A percentile compares a stretch with the other conserved stretches of the same genome.
Conservation (phyloP, 2,888 invertebrate genomes). For the Polydrusus tereticollis region DNA sequence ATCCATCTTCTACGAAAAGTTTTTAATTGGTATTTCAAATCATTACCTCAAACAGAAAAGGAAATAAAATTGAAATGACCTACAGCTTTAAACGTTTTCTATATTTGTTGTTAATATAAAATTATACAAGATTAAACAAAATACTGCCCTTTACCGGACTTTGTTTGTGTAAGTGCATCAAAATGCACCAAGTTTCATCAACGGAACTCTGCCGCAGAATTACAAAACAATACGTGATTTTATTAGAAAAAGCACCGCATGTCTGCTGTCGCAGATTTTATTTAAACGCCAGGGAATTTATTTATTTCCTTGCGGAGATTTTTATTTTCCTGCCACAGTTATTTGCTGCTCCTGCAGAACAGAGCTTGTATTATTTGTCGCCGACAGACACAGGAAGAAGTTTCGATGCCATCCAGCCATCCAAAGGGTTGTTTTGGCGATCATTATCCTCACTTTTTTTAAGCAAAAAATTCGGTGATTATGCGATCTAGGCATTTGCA, state of each 20-base stretch:
- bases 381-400: background rate
- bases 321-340: constrained; percentile 32
- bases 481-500: too few relatives aligned
- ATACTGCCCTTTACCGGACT: too few relatives aligned
- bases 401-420: background rate
- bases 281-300: constrained; percentile 37
- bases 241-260: constrained; percentile 3
- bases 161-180: background rate
- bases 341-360: constrained; percentile 14
- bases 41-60: too few relatives aligned
- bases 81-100: too few relatives aligned
- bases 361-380: constrained; percentile 15
- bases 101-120: too few relatives aligned
- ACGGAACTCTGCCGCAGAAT: background rate
- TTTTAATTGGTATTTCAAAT: too few relatives aligned
- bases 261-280: constrained; percentile 25
- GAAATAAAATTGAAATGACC: too few relatives aligned
- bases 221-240: constrained; percentile 19
- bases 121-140: too few relatives aligned
- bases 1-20: too few relatives aligned
- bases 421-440: background rate
- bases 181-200: background rate
- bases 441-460: background rate
- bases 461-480: background rate
- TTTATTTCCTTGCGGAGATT: constrained; percentile 25